Evolutionary conservation across 2,888 invertebrate genomes (phyloP).

Genomic region (Notocelia uddmanniana): DNA sequence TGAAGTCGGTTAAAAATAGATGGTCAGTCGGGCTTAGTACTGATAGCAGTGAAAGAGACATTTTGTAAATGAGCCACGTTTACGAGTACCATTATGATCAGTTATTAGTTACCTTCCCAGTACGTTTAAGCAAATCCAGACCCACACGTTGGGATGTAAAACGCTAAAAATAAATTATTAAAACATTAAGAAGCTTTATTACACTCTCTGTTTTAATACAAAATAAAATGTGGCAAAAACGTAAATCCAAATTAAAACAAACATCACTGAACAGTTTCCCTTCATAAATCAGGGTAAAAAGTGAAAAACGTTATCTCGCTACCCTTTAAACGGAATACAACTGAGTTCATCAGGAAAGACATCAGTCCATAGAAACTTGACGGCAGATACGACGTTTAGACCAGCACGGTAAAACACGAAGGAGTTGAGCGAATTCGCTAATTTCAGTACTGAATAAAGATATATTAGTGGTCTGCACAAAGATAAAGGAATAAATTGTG

Average conservation of each 20-base stretch:
- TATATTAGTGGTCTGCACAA: constrained; percentile 81
- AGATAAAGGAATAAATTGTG: constrained; percentile 85
- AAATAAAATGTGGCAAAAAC: constrained; percentile 21
- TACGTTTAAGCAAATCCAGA: too few species aligned
- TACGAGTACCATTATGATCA: too few species aligned
- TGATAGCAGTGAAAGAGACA: too few species aligned
- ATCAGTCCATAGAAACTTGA: not conserved
- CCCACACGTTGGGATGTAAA: not conserved
- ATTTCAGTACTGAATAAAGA: constrained; percentile 83
- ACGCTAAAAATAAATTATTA: not conserved
- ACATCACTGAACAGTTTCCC: constrained; percentile 46
- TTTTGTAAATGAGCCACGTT: too few species aligned
- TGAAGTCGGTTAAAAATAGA: too few species aligned
- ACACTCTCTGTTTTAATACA: not conserved
- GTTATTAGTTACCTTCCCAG: too few species aligned
- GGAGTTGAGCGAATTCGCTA: constrained; percentile 76
- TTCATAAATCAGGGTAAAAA: constrained; percentile 69
- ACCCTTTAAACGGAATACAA: constrained; percentile 67
- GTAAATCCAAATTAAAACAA: constrained; percentile 53
- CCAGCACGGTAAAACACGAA: constrained; percentile 24
- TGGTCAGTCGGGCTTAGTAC: too few species aligned
- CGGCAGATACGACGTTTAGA: constrained; percentile 14
- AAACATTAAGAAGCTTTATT: not conserved
- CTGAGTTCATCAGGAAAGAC: not conserved
- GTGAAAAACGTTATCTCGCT: constrained; percentile 64